Evolutionary conservation across 1,140 invertebrate genomes (phyloP).

Genomic region (Anastrepha ludens): DNA sequence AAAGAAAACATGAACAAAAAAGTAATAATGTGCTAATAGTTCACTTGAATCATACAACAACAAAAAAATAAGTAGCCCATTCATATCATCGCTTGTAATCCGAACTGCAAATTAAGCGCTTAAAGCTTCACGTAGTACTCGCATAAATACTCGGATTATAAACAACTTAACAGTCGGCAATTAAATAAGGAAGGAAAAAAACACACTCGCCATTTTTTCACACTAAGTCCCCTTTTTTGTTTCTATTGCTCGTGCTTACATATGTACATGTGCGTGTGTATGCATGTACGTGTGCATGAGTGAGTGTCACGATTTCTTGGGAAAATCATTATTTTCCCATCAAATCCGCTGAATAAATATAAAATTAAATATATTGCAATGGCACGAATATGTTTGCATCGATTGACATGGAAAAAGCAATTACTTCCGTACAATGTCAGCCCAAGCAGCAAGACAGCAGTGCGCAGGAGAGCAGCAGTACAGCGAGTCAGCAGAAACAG

Average conservation of each 20-base stretch:
- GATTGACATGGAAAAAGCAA: slow-evolving; percentile 46
- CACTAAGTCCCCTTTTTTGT: background rate
- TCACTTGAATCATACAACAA: background rate
- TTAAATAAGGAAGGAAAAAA: background rate
- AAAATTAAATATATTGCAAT: background rate
- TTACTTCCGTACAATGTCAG: slow-evolving; percentile 49
- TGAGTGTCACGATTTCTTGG: slow-evolving; percentile 11
- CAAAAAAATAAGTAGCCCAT: background rate
- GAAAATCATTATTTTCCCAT: slow-evolving; percentile 49
- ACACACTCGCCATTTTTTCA: background rate
- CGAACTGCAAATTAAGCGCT: background rate
- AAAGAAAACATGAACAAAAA: no score
- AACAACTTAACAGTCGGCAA: background rate
- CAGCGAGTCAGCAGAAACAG: background rate
- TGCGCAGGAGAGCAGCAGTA: background rate
- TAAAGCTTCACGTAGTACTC: background rate
- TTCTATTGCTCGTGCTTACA: no score
- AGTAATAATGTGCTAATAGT: background rate
- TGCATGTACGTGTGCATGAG: background rate
- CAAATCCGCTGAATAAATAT: slow-evolving; percentile 6
- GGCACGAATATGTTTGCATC: slow-evolving; percentile 39
- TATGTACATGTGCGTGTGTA: background rate
- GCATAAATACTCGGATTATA: background rate
- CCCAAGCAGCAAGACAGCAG: background rate
- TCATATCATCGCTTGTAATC: background rate